Evolutionary conservation across 2,113 vertebrate genomes (phyloP), one percentile per base, ranked within the genome.

Genomic region (Hymenochirus boettgeri): DNA sequence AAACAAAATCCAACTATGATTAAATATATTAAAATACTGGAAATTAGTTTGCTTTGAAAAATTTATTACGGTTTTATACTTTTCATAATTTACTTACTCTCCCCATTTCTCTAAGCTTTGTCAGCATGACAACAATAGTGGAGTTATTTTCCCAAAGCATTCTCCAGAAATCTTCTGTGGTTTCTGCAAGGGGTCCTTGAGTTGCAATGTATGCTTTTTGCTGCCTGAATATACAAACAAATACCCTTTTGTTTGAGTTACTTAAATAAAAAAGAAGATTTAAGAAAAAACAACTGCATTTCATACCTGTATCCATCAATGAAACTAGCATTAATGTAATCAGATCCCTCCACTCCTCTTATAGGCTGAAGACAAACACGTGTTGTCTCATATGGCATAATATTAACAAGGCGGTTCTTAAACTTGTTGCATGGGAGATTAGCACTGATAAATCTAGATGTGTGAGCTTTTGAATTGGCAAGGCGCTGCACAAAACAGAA

Each of bases 351-450:
- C 59, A 99, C 89, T 1, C 95, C 96, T 1, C 95, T 85, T 87
- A 98, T 99, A 79, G 96, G 96, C 87, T 97, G 95, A 45, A 99
- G 89, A 72, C 95, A 97, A 71, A 99, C 96, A 0, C 96, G 89
- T 0, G 96, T 98, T 71, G 88, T 95, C 87, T 98, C 95, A 0
- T 98, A 99, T 1, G 96, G 96, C 95, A 99, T 97, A 85, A 98
- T 96, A 85, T 99, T 99, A 12, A 99, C 96, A 62, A 98, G 87
- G 70, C 96, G 93, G 73, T 98, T 99, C 85, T 98, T 98, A 82
- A 99, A 99, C 73, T 99, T 99, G 92, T 98, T 99, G 80, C 95
- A 98, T 7, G 96, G 96, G 61, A 98, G 91, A 77, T 98, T 99
- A 90, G 96, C 96, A 51, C 94, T 98, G 86, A 99, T 92, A 83